Percentiles rank a stretch among this genome's conserved stretches.
Conservation (phyloP, 2,888 invertebrate species). For the Amphipoea lucens region DNA sequence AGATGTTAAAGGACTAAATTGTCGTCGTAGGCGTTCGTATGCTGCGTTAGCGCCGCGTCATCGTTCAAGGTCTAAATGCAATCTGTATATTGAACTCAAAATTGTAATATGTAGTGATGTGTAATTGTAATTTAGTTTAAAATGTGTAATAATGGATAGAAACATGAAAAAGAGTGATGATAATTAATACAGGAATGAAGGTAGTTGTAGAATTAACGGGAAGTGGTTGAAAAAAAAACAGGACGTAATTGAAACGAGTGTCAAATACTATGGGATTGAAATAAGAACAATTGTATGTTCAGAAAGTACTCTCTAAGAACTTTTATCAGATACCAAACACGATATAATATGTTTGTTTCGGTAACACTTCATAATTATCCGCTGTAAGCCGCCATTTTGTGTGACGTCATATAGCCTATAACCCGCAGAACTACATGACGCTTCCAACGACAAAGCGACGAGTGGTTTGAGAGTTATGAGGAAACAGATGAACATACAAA, state of each 20-base stretch:
- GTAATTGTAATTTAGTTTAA: slow-evolving; percentile 3
- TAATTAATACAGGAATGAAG: slow-evolving; percentile 7
- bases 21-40: too few species aligned
- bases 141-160: not conserved
- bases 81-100: slow-evolving; percentile 19
- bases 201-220: not conserved
- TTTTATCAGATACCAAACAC: not conserved
- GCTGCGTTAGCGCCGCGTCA: not conserved
- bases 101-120: not conserved
- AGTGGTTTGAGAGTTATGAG: not conserved
- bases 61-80: not conserved
- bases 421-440: not conserved
- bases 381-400: not conserved
- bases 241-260: not conserved
- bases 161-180: slow-evolving; percentile 1
- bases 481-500: not conserved
- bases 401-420: not conserved
- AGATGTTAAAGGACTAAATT: not conserved
- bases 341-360: not conserved
- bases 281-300: not conserved
- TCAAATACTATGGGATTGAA: not conserved
- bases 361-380: not conserved
- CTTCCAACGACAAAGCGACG: not conserved
- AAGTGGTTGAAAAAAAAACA: not conserved
- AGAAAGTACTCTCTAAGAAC: not conserved